Percentiles rank a stretch among this genome's conserved stretches.
Conservation (phyloP, 2,113 vertebrate genomes). For the Pachyramphus minor region DNA sequence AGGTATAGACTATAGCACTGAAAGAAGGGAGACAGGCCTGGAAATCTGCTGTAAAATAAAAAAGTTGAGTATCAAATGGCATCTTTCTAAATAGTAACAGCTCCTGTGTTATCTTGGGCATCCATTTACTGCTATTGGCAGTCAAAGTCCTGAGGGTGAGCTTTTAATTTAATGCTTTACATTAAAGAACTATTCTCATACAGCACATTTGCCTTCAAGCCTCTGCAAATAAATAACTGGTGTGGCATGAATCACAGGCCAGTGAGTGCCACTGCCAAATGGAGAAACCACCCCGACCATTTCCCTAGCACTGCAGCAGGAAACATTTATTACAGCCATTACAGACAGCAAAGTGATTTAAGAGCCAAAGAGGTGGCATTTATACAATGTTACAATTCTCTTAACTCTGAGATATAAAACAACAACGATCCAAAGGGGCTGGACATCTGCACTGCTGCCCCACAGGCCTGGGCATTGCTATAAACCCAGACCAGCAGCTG, state of each 20-base stretch:
- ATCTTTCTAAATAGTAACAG: slow-evolving; percentile 25
- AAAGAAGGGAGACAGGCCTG: not conserved
- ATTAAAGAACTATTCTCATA: slow-evolving; percentile 60
- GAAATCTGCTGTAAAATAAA: not conserved
- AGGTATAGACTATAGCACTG: not conserved
- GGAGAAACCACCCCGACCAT: not conserved
- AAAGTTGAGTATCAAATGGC: not conserved
- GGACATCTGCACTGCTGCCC: not conserved
- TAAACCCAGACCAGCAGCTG: not conserved
- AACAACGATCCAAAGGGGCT: not conserved
- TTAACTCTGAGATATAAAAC: slow-evolving; percentile 21
- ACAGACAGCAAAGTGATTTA: slow-evolving; percentile 47
- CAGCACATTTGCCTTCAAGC: slow-evolving; percentile 57
- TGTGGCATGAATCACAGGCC: slow-evolving; percentile 18
- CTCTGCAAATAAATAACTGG: slow-evolving; percentile 61
- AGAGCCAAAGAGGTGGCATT: slow-evolving; percentile 8
- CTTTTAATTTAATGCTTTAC: slow-evolving; percentile 69
- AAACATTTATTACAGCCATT: slow-evolving; percentile 39
- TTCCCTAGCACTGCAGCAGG: not conserved
- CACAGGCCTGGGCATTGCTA: not conserved
- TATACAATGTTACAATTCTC: slow-evolving; percentile 3
- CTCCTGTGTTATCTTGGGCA: slow-evolving; percentile 11
- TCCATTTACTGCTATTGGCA: slow-evolving; percentile 52
- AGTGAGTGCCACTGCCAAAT: not conserved
- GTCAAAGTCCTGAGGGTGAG: slow-evolving; percentile 59